Conservation (phyloP, 2,888 invertebrate species). For the Stratiomys singularior region DNA sequence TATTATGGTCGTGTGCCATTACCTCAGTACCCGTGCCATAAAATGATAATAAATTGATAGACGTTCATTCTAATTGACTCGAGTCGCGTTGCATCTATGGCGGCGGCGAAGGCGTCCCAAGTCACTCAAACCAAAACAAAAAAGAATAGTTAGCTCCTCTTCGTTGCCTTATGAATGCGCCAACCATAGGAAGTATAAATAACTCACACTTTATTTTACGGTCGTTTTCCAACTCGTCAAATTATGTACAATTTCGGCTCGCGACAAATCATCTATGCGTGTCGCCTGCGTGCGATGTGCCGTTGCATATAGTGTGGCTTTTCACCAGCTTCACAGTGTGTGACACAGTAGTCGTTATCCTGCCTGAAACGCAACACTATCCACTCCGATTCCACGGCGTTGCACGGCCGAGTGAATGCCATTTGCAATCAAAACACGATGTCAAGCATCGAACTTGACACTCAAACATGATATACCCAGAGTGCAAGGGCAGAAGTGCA, state of each 20-base stretch:
- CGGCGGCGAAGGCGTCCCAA: not conserved
- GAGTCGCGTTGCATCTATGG: slow-evolving; percentile 14
- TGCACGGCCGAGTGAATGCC: slow-evolving; percentile 17
- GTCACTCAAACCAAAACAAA: too few species aligned
- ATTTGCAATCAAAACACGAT: slow-evolving; percentile 45
- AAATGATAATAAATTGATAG: slow-evolving; percentile 28
- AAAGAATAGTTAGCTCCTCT: too few species aligned
- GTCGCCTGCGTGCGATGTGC: not conserved
- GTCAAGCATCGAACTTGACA: slow-evolving; percentile 44
- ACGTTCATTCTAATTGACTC: slow-evolving; percentile 22
- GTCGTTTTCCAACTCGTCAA: slow-evolving; percentile 28
- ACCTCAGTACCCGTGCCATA: slow-evolving; percentile 13
- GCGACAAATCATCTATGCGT: slow-evolving; percentile 37
- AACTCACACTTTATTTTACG: slow-evolving; percentile 9
- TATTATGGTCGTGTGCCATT: slow-evolving; percentile 27
- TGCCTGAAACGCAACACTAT: too few species aligned
- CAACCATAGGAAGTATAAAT: slow-evolving; percentile 17
- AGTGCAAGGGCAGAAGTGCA: slow-evolving; percentile 25
- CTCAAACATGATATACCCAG: slow-evolving; percentile 17
- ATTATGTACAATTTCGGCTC: slow-evolving; percentile 24
- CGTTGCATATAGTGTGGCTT: not conserved
- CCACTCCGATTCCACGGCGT: not conserved
- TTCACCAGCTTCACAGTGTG: not conserved
- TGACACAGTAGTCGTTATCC: too few species aligned
- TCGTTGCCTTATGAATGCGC: too few species aligned